Evolutionary conservation across 2,888 invertebrate species (phyloP).

Genomic region (Boloria selene): DNA sequence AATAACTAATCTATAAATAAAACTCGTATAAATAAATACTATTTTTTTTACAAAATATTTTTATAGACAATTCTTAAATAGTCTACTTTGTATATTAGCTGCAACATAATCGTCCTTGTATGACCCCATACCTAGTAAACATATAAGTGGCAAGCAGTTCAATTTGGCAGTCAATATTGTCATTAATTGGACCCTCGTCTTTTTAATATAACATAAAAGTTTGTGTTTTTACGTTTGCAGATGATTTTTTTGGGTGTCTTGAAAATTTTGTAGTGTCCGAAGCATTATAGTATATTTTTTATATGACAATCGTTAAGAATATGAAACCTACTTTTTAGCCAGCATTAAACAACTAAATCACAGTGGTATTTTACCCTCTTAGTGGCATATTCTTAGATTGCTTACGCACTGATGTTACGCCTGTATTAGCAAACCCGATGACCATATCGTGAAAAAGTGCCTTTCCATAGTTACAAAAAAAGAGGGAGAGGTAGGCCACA

Average conservation of each 20-base stretch:
- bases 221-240: neutral
- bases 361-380: too few relatives aligned
- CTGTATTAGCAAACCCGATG: too few relatives aligned
- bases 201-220: slow-evolving; percentile 45
- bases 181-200: slow-evolving; percentile 62
- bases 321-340: neutral
- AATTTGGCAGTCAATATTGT: slow-evolving; percentile 56
- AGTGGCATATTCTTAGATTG: too few relatives aligned
- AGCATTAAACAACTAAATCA: neutral
- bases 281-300: too few relatives aligned
- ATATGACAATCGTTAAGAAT: neutral
- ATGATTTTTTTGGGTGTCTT: neutral
- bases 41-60: too few relatives aligned
- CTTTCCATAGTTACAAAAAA: too few relatives aligned
- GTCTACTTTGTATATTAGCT: slow-evolving; percentile 25
- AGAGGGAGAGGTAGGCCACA: too few relatives aligned
- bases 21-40: too few relatives aligned
- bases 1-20: too few relatives aligned
- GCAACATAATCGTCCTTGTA: slow-evolving; percentile 49
- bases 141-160: slow-evolving; percentile 39
- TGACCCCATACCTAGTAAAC: slow-evolving; percentile 48
- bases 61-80: neutral
- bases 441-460: too few relatives aligned
- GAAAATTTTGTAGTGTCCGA: too few relatives aligned
- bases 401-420: too few relatives aligned